These are phyloP conservation scores for Agonopterix subpropinquella DNA, from an alignment of 2,888 invertebrate species.

Conservation along the genomic window DNA sequence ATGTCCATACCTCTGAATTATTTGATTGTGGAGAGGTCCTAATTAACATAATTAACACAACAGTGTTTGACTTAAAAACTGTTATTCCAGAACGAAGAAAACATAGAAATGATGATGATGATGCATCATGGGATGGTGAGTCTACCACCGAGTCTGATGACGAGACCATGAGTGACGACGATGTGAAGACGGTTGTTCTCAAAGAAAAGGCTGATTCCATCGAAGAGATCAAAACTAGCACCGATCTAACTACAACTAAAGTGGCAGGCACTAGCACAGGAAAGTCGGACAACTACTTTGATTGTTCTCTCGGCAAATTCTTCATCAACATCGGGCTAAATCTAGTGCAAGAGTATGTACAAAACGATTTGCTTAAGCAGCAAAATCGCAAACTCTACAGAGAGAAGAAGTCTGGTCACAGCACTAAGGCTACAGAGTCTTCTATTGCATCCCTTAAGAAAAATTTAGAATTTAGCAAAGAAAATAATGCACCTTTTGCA, in stretches of 20 bases:
- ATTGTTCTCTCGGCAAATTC: slow-evolving; percentile 91
- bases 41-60: too few relatives aligned
- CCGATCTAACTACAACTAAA: slow-evolving; percentile 44
- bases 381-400: slow-evolving; percentile 89
- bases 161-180: slow-evolving; percentile 55
- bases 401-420: slow-evolving; percentile 76
- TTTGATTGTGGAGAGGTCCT: too few relatives aligned
- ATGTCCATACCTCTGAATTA: too few relatives aligned
- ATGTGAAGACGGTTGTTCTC: slow-evolving; percentile 53
- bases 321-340: slow-evolving; percentile 94
- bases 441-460: slow-evolving; percentile 89
- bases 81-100: slow-evolving; percentile 33
- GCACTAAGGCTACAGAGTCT: slow-evolving; percentile 81
- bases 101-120: slow-evolving; percentile 65
- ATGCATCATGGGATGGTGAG: slow-evolving; percentile 75
- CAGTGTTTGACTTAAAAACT: too few relatives aligned
- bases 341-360: slow-evolving; percentile 94
- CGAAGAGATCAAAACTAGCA: slow-evolving; percentile 66
- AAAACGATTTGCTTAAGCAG: slow-evolving; percentile 91
- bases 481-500: slow-evolving; percentile 87
- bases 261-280: slow-evolving; percentile 28
- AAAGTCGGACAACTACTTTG: slow-evolving; percentile 84
- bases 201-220: slow-evolving; percentile 72
- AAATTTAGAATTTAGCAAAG: slow-evolving; percentile 90
- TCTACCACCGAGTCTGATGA: slow-evolving; percentile 69